A percentile compares a stretch with the other conserved stretches of the same genome.
Evolutionary conservation across 2,888 invertebrate species (phyloP).

Genomic region (Vanessa cardui): DNA sequence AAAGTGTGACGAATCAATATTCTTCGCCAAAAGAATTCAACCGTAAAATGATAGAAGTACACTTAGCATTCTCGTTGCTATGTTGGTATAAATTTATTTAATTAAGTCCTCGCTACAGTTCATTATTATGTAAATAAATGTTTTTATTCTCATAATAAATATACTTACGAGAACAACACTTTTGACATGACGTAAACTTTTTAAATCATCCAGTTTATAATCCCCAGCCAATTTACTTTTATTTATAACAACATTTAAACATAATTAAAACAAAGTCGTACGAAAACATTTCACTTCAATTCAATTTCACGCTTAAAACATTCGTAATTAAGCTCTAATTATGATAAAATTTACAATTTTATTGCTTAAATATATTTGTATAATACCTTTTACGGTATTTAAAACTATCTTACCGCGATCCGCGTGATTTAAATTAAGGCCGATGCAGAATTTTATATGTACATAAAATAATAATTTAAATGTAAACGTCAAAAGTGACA

Average conservation of each 20-base stretch:
- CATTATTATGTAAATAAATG: too few species aligned
- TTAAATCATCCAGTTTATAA: conserved; percentile 2
- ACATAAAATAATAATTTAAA: conserved; percentile 23
- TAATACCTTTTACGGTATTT: conserved; percentile 16
- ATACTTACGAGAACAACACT: neutral
- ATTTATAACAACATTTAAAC: conserved; percentile 16
- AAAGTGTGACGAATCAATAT: too few species aligned
- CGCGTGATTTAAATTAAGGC: conserved; percentile 13
- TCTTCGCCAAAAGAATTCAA: too few species aligned
- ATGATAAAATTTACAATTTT: conserved; percentile 31
- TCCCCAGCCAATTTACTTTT: conserved; percentile 10
- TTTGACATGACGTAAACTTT: neutral
- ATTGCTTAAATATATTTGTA: conserved; percentile 23
- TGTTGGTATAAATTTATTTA: too few species aligned
- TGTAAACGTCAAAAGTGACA: conserved; percentile 11
- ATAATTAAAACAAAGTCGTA: conserved; percentile 21
- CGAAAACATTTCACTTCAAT: conserved; percentile 15
- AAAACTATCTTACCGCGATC: conserved; percentile 13
- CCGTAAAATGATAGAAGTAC: too few species aligned
- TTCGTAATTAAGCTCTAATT: conserved; percentile 24
- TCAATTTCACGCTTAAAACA: conserved; percentile 31
- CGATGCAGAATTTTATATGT: conserved; percentile 17
- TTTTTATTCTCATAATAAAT: neutral
- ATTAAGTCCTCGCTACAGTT: too few species aligned
- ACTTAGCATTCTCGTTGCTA: too few species aligned